Percentiles rank a stretch among this genome's conserved stretches.
phyloP scores from a whole-genome alignment of 2,888 invertebrate genomes.

The Ectropis crepuscularia region DNA sequence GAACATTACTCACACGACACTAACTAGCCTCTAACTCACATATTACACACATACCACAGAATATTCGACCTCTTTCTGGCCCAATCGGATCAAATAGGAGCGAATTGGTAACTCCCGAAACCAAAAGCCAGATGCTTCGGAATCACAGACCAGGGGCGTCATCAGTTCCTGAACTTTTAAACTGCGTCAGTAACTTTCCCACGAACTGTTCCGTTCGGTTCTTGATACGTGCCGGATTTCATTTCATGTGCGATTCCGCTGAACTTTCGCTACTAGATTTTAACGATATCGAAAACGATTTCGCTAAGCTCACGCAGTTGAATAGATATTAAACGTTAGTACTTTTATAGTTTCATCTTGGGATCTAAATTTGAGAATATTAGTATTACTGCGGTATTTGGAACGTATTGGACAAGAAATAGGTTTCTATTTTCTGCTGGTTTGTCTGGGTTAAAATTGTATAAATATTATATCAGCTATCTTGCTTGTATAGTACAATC shows the following conservation, averaged over 20 bases:
- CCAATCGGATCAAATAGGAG: too few species aligned
- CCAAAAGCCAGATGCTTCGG: background rate
- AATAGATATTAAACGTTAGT: slow-evolving; percentile 16
- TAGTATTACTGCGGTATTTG: too few species aligned
- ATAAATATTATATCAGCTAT: too few species aligned
- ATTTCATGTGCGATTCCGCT: slow-evolving; percentile 18
- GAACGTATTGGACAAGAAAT: too few species aligned
- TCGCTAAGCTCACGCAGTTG: slow-evolving; percentile 17
- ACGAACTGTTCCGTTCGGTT: slow-evolving; percentile 14
- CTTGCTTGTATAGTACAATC: too few species aligned
- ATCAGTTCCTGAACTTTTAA: slow-evolving; percentile 34
- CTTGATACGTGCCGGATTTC: slow-evolving; percentile 16
- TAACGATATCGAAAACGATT: slow-evolving; percentile 26
- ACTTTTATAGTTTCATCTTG: slow-evolving; percentile 5
- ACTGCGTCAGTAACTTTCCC: slow-evolving; percentile 30
- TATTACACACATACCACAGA: too few species aligned
- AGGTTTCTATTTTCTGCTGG: too few species aligned
- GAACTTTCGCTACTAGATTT: slow-evolving; percentile 25
- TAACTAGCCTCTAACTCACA: too few species aligned
- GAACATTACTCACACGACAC: too few species aligned
- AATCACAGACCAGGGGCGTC: slow-evolving; percentile 9
- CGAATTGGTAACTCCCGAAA: too few species aligned
- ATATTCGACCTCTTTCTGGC: too few species aligned
- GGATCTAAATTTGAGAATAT: background rate
- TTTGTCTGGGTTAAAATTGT: too few species aligned